Evolutionary conservation across 2,888 invertebrate genomes (phyloP).

Genomic region (Omphaloscelis lunosa): DNA sequence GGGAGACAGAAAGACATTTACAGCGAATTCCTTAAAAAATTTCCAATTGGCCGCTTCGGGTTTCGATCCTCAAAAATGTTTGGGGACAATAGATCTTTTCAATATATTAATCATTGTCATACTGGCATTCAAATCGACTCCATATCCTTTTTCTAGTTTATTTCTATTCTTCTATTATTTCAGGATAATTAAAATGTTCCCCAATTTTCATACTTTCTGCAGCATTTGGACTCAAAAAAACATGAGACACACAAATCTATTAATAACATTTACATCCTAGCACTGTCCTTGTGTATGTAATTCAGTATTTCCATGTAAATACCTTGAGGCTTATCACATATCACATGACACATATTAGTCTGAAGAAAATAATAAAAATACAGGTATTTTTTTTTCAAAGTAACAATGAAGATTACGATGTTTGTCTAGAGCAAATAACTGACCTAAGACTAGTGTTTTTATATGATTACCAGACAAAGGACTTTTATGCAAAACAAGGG

Average conservation of each 20-base stretch:
- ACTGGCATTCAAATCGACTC: neutral
- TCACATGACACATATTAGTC: constrained; percentile 64
- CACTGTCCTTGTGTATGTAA: constrained; percentile 62
- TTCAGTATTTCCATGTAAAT: constrained; percentile 66
- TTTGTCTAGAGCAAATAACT: constrained; percentile 49
- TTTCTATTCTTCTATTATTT: neutral
- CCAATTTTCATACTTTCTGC: constrained; percentile 9
- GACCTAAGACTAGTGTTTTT: constrained; percentile 64
- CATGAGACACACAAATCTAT: constrained; percentile 34
- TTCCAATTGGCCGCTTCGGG: neutral
- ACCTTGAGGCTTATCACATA: constrained; percentile 67
- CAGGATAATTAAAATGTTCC: neutral
- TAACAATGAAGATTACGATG: constrained; percentile 21
- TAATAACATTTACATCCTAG: constrained; percentile 38
- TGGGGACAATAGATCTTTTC: neutral
- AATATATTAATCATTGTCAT: neutral
- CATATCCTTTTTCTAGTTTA: neutral
- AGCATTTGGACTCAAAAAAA: constrained; percentile 17
- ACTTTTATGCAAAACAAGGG: constrained; percentile 54
- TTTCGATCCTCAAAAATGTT: neutral
- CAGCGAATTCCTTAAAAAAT: neutral
- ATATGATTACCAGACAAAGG: constrained; percentile 60
- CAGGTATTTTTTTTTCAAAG: constrained; percentile 44
- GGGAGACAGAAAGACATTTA: neutral
- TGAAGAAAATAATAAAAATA: constrained; percentile 59